Evolutionary conservation across 2,113 vertebrate genomes (phyloP).

Genomic region (Paralichthys olivaceus): DNA sequence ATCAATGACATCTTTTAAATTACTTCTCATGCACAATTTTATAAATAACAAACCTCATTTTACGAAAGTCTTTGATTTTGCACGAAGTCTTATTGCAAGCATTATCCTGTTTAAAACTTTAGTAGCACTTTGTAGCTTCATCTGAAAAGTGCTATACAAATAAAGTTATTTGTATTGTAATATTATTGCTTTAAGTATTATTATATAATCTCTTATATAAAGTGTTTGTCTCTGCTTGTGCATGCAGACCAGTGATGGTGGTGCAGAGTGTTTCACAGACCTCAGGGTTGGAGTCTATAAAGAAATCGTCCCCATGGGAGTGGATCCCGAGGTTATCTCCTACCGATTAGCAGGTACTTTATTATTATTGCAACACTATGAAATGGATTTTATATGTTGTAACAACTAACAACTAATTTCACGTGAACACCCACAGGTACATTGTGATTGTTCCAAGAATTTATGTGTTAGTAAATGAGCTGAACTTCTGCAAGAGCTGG

Average conservation of each 20-base stretch:
- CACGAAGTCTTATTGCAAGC: no score
- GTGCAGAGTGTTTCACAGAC: conserved; percentile 90
- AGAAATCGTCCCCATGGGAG: conserved; percentile 97
- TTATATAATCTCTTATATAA: not conserved
- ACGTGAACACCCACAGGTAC: no score
- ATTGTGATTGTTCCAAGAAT: not conserved
- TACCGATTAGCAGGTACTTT: conserved; percentile 90
- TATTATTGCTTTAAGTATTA: no score
- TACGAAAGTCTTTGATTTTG: no score
- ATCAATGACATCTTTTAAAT: no score
- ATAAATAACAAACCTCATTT: no score
- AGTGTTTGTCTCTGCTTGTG: not conserved
- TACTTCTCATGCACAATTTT: no score
- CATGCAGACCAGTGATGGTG: conserved; percentile 89
- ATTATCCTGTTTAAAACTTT: no score
- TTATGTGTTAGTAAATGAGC: not conserved
- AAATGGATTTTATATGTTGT: not conserved
- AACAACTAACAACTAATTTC: no score
- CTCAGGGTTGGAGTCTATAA: conserved; percentile 91
- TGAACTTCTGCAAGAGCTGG: not conserved
- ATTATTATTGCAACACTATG: not conserved
- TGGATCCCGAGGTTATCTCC: conserved; percentile 88
- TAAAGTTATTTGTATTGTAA: no score
- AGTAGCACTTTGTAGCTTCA: no score
- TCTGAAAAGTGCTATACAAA: no score